Percentiles rank a stretch among this genome's conserved stretches.
Conservation (phyloP, 2,113 vertebrate genomes). For the Eptesicus fuscus region DNA sequence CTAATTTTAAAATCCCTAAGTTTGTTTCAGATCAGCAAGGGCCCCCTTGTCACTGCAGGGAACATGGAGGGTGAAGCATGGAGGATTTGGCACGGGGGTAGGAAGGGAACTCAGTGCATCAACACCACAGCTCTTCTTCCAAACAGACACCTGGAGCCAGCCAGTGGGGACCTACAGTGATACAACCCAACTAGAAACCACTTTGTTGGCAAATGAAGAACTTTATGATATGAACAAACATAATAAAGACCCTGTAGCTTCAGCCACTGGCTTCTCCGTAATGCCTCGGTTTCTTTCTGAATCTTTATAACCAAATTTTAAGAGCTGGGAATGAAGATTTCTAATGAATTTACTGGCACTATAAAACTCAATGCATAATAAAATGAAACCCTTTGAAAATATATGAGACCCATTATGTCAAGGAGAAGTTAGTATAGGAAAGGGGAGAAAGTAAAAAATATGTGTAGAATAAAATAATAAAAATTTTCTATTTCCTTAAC, state of each 20-base stretch:
- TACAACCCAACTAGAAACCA: background rate
- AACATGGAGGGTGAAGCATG: background rate
- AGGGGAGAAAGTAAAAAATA: constrained; percentile 4
- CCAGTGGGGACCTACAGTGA: background rate
- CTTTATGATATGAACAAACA: background rate
- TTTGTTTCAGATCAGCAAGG: background rate
- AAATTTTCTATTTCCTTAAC: background rate
- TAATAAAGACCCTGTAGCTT: background rate
- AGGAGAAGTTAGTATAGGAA: constrained; percentile 32
- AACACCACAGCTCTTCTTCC: background rate
- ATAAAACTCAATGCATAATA: constrained; percentile 2
- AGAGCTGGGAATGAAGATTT: constrained; percentile 4
- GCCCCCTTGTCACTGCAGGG: background rate
- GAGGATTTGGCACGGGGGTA: background rate
- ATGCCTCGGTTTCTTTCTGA: background rate
- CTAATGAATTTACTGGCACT: constrained; percentile 17
- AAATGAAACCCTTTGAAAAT: constrained; percentile 37
- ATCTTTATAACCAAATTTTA: background rate
- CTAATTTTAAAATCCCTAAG: background rate
- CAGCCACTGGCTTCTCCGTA: background rate
- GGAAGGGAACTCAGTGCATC: accelerated
- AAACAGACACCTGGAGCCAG: background rate
- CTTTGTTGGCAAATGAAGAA: background rate
- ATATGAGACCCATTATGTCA: background rate
- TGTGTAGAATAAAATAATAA: background rate